These are phyloP conservation scores for Drepana falcataria DNA, from an alignment of 2,888 invertebrate species.

Conservation along the genomic window DNA sequence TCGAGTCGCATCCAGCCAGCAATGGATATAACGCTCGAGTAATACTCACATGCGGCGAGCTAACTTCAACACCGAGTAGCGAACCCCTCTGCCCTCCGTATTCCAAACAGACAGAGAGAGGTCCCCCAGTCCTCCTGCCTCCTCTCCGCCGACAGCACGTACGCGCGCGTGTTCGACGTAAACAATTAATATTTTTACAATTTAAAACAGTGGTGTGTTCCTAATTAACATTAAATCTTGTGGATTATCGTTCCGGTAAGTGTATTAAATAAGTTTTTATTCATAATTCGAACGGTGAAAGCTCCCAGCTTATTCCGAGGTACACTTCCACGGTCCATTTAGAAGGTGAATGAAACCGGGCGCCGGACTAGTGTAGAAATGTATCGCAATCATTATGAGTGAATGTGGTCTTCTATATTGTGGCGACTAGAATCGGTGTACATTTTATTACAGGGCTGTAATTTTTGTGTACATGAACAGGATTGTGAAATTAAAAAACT, in stretches of 20 bases:
- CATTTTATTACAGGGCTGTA: too few relatives aligned
- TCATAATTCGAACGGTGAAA: constrained; percentile 33
- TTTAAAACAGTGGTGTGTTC: constrained; percentile 65
- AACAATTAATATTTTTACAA: constrained; percentile 50
- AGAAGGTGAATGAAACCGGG: constrained; percentile 50
- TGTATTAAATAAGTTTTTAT: constrained; percentile 27
- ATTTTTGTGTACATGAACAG: too few relatives aligned
- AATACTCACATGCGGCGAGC: constrained; percentile 27
- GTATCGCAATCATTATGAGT: background rate
- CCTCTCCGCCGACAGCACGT: constrained; percentile 38
- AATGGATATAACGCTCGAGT: constrained; percentile 49
- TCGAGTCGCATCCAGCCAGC: constrained; percentile 11
- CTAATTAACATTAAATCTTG: constrained; percentile 34
- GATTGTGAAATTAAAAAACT: too few relatives aligned
- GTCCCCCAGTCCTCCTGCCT: constrained; percentile 58
- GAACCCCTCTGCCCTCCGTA: constrained; percentile 57
- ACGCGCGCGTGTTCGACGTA: constrained; percentile 41
- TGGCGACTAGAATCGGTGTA: background rate
- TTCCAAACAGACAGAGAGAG: constrained; percentile 34
- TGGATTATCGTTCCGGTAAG: constrained; percentile 66
- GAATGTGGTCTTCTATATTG: background rate
- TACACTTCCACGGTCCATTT: constrained; percentile 19
- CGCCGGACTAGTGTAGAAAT: constrained; percentile 17
- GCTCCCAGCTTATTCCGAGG: constrained; percentile 33
- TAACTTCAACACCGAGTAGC: constrained; percentile 36